Evolutionary conservation across 2,797 vertebrate species (phyloP).

Genomic region (Melanotaenia pygmaea): DNA sequence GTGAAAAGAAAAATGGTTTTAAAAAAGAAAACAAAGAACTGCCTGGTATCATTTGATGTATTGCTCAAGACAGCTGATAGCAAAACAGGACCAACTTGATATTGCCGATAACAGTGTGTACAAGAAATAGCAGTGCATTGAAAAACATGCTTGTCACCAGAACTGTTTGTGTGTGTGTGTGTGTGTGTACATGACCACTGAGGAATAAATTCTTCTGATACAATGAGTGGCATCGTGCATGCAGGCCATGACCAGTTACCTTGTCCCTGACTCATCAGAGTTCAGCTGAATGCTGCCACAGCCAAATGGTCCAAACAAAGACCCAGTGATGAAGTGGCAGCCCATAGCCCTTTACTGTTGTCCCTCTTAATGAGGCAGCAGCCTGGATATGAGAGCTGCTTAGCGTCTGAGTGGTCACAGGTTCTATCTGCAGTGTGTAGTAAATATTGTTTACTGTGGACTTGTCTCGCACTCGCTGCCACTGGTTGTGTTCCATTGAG

Average conservation of each 20-base stretch:
- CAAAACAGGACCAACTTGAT: slow-evolving; percentile 12
- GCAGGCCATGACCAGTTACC: slow-evolving; percentile 39
- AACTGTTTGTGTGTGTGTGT: background rate
- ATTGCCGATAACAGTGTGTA: background rate
- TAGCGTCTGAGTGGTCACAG: slow-evolving; percentile 57
- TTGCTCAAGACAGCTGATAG: background rate
- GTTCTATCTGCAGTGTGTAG: slow-evolving; percentile 33
- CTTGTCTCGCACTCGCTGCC: background rate
- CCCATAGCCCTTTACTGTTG: slow-evolving; percentile 36
- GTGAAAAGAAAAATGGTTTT: no score
- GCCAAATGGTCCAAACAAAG: slow-evolving; percentile 58
- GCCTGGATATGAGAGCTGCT: slow-evolving; percentile 42
- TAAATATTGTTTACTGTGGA: slow-evolving; percentile 45
- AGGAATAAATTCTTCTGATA: slow-evolving; percentile 16
- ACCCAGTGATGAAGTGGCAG: slow-evolving; percentile 52
- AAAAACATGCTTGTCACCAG: background rate
- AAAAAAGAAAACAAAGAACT: no score
- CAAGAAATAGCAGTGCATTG: slow-evolving; percentile 10
- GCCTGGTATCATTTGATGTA: background rate
- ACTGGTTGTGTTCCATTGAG: slow-evolving; percentile 4
- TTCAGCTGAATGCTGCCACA: slow-evolving; percentile 25
- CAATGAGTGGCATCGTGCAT: slow-evolving; percentile 15
- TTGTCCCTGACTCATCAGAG: slow-evolving; percentile 50
- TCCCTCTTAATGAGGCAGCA: slow-evolving; percentile 55
- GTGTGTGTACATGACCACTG: background rate